Conservation (phyloP, 2,113 vertebrate genomes). For the Ciconia stormi region DNA sequence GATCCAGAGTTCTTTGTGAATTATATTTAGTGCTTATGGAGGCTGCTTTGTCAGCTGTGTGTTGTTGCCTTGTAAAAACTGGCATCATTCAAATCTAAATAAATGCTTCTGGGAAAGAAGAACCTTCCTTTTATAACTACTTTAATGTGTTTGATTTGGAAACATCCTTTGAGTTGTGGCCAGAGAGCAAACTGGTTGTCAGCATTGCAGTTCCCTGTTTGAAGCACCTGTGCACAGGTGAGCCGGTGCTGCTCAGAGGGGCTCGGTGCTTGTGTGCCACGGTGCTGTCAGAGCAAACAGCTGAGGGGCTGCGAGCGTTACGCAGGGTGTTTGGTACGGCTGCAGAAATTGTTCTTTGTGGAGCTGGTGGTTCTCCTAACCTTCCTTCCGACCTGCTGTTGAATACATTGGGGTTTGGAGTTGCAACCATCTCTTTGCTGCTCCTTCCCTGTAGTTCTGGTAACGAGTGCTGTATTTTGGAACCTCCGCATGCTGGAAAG, state of each 20-base stretch:
- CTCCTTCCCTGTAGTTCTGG: neutral
- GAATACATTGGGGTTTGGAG: neutral
- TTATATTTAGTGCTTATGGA: slow-evolving; percentile 7
- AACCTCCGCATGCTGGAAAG: neutral
- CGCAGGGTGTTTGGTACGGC: neutral
- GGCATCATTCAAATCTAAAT: neutral
- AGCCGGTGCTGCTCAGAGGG: neutral
- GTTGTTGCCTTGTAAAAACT: slow-evolving; percentile 6
- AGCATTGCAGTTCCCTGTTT: neutral
- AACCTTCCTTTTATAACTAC: neutral
- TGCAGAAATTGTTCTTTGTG: neutral
- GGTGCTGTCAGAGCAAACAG: neutral
- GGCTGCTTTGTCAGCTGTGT: slow-evolving; percentile 27
- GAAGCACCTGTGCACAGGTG: neutral
- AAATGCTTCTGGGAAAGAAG: neutral
- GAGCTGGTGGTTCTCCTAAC: neutral
- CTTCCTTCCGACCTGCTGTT: neutral
- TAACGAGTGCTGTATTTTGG: neutral
- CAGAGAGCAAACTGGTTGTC: neutral
- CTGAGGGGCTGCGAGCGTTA: neutral
- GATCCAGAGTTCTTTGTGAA: slow-evolving; percentile 23
- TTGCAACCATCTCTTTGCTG: neutral
- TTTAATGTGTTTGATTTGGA: slow-evolving; percentile 3
- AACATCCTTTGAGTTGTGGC: neutral
- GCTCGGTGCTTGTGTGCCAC: neutral